Evolutionary conservation across 2,888 invertebrate genomes (phyloP).

Genomic region (Papilio gigon): DNA sequence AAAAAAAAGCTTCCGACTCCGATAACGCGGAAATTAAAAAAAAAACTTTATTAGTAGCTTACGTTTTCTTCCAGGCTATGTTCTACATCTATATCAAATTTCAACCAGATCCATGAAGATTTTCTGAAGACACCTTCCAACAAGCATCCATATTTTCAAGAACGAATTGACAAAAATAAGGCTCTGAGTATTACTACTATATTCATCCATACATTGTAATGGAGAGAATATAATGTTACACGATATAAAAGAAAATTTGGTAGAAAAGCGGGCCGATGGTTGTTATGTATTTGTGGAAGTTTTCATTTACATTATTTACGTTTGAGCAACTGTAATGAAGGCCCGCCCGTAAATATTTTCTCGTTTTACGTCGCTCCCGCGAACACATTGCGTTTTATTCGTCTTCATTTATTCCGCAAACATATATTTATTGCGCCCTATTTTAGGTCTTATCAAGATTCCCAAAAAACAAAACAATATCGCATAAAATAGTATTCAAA

Average conservation of each 20-base stretch:
- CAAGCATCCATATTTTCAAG: too few relatives aligned
- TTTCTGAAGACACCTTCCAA: too few relatives aligned
- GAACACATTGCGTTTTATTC: constrained; percentile 26
- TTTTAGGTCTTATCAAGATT: constrained; percentile 8
- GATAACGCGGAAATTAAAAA: neutral
- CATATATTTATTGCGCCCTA: constrained; percentile 6
- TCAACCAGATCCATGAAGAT: too few relatives aligned
- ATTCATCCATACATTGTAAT: neutral
- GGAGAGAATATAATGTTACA: neutral
- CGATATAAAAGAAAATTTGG: neutral
- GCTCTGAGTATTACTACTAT: neutral
- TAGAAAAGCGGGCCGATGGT: constrained; percentile 6
- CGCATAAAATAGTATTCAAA: neutral
- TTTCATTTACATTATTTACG: constrained; percentile 28
- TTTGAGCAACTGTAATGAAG: constrained; percentile 23
- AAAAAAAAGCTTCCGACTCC: too few relatives aligned
- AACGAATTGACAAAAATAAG: too few relatives aligned
- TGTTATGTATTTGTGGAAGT: constrained; percentile 22
- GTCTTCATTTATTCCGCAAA: constrained; percentile 16
- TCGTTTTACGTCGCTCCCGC: constrained; percentile 19
- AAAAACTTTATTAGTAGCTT: too few relatives aligned
- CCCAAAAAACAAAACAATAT: neutral
- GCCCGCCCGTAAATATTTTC: constrained; percentile 18
- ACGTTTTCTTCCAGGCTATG: too few relatives aligned
- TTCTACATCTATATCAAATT: too few relatives aligned